A percentile compares a stretch with the other conserved stretches of the same genome.
phyloP scores from a whole-genome alignment of 2,888 invertebrate species.

The Ferdinandea cuprea region DNA sequence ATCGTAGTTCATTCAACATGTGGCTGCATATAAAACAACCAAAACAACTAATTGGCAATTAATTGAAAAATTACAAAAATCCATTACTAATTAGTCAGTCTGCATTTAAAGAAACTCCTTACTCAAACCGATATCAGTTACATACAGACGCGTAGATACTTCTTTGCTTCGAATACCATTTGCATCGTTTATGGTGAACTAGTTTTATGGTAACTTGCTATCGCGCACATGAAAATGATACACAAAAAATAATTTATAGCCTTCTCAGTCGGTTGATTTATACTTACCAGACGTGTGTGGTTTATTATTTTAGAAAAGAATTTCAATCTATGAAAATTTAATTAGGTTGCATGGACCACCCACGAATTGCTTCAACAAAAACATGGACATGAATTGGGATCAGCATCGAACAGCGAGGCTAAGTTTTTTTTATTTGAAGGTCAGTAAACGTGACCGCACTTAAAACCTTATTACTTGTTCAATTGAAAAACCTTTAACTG shows the following conservation, averaged over 20 bases:
- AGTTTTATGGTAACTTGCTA: slow-evolving; percentile 65
- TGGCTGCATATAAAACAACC: slow-evolving; percentile 49
- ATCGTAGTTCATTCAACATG: not conserved
- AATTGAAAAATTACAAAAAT: slow-evolving; percentile 74
- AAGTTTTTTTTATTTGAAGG: not conserved
- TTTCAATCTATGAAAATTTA: not conserved
- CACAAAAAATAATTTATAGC: slow-evolving; percentile 9
- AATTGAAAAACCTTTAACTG: not conserved
- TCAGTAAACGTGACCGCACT: not conserved
- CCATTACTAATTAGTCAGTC: slow-evolving; percentile 67
- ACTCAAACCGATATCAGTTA: slow-evolving; percentile 6
- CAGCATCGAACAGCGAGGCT: not conserved
- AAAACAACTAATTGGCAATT: slow-evolving; percentile 71
- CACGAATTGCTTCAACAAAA: slow-evolving; percentile 14
- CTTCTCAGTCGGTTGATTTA: slow-evolving; percentile 17
- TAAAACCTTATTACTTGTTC: not conserved
- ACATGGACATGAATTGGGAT: not conserved
- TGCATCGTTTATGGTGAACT: slow-evolving; percentile 72
- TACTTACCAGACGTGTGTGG: not conserved
- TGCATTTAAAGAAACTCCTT: slow-evolving; percentile 56
- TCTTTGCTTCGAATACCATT: slow-evolving; percentile 42
- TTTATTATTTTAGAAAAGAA: slow-evolving; percentile 12
- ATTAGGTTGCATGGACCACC: slow-evolving; percentile 39
- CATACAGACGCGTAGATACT: not conserved
- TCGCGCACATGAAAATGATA: not conserved